Evolutionary conservation across 2,797 vertebrate species (phyloP).

Genomic region (Acanthornis magna): DNA sequence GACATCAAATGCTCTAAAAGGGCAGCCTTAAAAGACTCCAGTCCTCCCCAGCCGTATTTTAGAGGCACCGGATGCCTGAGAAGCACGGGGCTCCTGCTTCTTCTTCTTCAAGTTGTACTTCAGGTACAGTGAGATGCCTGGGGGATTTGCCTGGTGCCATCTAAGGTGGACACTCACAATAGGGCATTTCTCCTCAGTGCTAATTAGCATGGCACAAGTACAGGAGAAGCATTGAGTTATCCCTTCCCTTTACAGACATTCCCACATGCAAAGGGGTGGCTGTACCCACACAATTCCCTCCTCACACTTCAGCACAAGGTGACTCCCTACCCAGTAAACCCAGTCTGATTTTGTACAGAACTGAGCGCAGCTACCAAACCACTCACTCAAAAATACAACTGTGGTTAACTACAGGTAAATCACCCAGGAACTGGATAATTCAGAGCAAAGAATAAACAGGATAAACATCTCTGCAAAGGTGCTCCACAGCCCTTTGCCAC

Average conservation of each 20-base stretch:
- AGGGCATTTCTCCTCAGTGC: not conserved
- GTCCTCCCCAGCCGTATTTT: not conserved
- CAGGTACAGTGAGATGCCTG: not conserved
- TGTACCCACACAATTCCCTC: not conserved
- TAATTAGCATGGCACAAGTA: not conserved
- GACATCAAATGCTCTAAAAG: not conserved
- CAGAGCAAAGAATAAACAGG: not conserved
- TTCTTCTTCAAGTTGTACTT: no score
- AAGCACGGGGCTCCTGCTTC: not conserved
- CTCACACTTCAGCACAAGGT: not conserved
- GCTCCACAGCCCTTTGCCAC: not conserved
- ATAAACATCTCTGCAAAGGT: not conserved
- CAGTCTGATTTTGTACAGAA: not conserved
- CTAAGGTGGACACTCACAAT: not conserved
- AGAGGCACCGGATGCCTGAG: not conserved
- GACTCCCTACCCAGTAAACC: not conserved
- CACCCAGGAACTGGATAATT: not conserved
- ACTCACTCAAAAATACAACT: not conserved
- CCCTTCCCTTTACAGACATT: not conserved
- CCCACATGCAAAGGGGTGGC: not conserved
- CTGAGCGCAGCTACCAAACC: not conserved
- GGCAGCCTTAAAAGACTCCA: not conserved
- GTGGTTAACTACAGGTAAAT: not conserved
- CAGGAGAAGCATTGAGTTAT: fast-evolving
- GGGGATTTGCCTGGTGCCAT: not conserved